These are phyloP conservation scores for Lutra lutra DNA, from an alignment of 2,797 vertebrate species.

Conservation along the genomic window DNA sequence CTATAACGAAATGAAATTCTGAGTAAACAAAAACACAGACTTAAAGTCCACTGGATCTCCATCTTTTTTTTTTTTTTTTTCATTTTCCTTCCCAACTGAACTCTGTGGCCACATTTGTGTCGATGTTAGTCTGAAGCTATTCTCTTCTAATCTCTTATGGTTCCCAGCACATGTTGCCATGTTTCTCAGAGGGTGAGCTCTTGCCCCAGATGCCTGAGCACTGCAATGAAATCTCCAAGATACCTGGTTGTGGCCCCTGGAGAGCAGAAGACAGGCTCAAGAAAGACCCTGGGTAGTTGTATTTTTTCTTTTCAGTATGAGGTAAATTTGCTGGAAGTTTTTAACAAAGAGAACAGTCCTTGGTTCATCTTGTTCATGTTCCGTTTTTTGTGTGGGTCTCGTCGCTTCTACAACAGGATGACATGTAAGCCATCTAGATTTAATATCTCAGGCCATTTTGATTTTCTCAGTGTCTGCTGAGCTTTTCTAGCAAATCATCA, in stretches of 20 bases:
- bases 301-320: conserved; percentile 70
- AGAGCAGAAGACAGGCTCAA: conserved; percentile 46
- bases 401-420: conserved; percentile 9
- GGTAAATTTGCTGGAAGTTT: conserved; percentile 68
- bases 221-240: conserved; percentile 54
- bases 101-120: background rate
- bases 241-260: conserved; percentile 47
- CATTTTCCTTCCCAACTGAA: background rate
- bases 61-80: background rate
- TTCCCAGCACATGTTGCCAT: background rate
- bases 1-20: background rate
- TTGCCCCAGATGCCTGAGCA: conserved; percentile 60
- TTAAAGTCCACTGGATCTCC: background rate
- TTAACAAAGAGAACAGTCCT: conserved; percentile 64
- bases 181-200: conserved; percentile 52
- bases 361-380: background rate
- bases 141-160: background rate
- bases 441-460: conserved; percentile 51
- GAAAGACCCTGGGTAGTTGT: conserved; percentile 53
- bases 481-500: conserved; percentile 62
- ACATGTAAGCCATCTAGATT: conserved; percentile 65
- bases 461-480: conserved; percentile 55
- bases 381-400: background rate
- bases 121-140: background rate
- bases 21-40: background rate